Evolutionary conservation across 2,888 invertebrate genomes (phyloP), one percentile per base, ranked within the genome.

Genomic region (Lucinisca nassula): DNA sequence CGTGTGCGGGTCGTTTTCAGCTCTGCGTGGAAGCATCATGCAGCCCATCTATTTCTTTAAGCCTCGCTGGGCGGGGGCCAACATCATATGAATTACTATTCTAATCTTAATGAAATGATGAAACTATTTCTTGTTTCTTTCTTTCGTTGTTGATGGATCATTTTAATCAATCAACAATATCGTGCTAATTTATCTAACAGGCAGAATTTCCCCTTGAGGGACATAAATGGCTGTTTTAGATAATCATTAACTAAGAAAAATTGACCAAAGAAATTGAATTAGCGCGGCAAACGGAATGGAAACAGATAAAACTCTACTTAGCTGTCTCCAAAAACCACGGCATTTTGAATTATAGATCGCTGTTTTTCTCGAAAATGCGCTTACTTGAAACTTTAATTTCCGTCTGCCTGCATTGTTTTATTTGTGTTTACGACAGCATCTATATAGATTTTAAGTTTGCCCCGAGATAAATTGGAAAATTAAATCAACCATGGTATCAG

Each of bases 261-360:
- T 67, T 35, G 67, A 67, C 67, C 17, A 67, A 35, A 35, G 67
- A 30, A 67, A 67, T 67, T 67, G 67, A 35, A 67, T 67, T 32
- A 67, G 24, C 67, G 24, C 32, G 3, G 21, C 21, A 67, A 67
- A 17, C 35, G 35, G 35, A 35, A 67, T 10, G 67, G 35, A 32
- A 67, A 67, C 35, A 67, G 67, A 67, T 67, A 67, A 67, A 67
- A 67, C 17, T 67, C 67, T 67, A 35, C 67, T 67, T 67, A 67
- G 8, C 10, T 67, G 67, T 67, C 67, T 32, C 35, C 67, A 4
- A 32, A 10, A 35, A 67, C 32, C 21, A 67, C 17, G 35, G 3
- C 67, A 10, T 2, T 1, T 1, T 67, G 35, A 67, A 3, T 35
- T 35, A 67, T 67, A 35, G 67, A 67, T 17, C 27, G 2, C 67